These are phyloP conservation scores for Coelopa pilipes DNA, from an alignment of 2,888 invertebrate species.

Conservation along the genomic window DNA sequence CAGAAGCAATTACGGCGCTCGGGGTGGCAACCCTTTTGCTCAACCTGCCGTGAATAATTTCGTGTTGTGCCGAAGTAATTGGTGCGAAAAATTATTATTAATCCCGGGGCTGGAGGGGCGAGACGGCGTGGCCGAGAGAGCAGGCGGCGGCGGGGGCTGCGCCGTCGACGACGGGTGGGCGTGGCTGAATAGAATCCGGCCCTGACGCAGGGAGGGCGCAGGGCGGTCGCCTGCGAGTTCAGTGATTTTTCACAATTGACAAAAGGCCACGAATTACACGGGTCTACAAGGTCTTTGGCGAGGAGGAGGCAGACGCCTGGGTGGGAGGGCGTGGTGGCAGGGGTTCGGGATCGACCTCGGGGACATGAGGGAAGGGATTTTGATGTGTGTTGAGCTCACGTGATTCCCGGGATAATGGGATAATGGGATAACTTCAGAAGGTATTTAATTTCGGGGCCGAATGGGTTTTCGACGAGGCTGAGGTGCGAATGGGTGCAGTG, in stretches of 20 bases:
- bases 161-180: no score
- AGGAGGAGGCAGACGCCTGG: neutral
- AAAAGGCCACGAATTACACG: conserved; percentile 12
- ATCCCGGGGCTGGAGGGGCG: neutral
- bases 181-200: no score
- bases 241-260: conserved; percentile 21
- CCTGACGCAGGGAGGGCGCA: neutral
- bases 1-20: conserved; percentile 4
- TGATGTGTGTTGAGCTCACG: no score
- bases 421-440: no score
- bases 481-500: no score
- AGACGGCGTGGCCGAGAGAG: neutral
- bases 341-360: neutral
- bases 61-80: conserved; percentile 27
- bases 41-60: conserved; percentile 17
- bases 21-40: conserved; percentile 17
- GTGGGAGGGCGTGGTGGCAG: neutral
- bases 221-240: conserved; percentile 2
- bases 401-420: no score
- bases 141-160: neutral
- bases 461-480: no score
- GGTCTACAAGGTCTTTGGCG: neutral
- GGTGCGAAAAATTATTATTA: conserved; percentile 33
- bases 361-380: no score
- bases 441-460: no score